A percentile compares a stretch with the other conserved stretches of the same genome.
phyloP scores from a whole-genome alignment of 2,113 vertebrate genomes.

The Azemiops feae region DNA sequence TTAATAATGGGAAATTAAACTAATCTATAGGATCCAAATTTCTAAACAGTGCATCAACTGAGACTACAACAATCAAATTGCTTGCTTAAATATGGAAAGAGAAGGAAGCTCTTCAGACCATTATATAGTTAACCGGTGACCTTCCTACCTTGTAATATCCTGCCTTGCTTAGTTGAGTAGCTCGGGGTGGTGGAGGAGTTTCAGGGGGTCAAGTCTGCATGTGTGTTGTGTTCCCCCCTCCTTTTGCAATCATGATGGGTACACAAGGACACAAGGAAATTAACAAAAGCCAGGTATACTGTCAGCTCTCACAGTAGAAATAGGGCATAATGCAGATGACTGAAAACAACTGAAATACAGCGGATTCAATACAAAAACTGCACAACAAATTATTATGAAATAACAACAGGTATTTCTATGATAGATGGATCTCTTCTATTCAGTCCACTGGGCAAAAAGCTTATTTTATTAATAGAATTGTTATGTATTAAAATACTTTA shows the following conservation, averaged over 20 bases:
- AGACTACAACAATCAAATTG: not conserved
- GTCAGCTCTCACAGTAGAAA: conserved; percentile 42
- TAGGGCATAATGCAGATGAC: conserved; percentile 27
- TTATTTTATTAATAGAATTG: conserved; percentile 24
- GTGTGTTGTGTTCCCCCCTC: not conserved
- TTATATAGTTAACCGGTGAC: not conserved
- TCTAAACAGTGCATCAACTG: not conserved
- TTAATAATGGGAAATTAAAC: not conserved
- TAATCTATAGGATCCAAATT: not conserved
- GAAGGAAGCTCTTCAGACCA: not conserved
- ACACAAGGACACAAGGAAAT: conserved; percentile 15
- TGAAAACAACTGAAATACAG: conserved; percentile 20
- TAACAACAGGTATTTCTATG: not conserved
- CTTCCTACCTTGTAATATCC: not conserved
- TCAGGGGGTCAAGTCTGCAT: not conserved
- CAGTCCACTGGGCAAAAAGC: conserved; percentile 43
- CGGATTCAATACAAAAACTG: not conserved
- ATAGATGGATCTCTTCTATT: not conserved
- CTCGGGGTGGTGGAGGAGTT: not conserved
- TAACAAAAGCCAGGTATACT: conserved; percentile 64
- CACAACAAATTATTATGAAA: not conserved
- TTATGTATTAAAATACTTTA: conserved; percentile 32
- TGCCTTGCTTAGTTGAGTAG: not conserved
- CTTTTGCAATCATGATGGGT: conserved; percentile 5
- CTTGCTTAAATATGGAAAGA: not conserved